Evolutionary conservation across 1,140 invertebrate genomes (phyloP).

Genomic region (Zaprionus ghesquierei): DNA sequence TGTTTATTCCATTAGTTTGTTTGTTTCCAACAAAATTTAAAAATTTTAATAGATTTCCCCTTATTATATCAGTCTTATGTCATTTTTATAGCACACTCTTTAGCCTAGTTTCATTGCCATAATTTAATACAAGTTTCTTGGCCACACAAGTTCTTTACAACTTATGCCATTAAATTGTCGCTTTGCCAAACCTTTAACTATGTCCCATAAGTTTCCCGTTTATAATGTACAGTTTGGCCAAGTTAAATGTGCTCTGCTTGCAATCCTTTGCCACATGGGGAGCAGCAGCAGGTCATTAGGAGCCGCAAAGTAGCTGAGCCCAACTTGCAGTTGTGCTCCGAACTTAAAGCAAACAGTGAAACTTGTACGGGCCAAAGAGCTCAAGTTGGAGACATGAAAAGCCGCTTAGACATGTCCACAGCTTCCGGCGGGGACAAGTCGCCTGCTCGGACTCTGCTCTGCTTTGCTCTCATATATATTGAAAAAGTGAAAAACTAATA

Average conservation of each 20-base stretch:
- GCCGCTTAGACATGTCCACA: slow-evolving; percentile 68
- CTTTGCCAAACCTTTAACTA: too few species aligned
- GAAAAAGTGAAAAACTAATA: slow-evolving; percentile 62
- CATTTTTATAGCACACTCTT: not conserved
- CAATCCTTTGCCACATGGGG: slow-evolving; percentile 23
- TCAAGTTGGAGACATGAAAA: slow-evolving; percentile 54
- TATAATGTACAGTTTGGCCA: not conserved
- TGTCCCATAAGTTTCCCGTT: not conserved
- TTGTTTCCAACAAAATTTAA: too few species aligned
- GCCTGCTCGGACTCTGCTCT: too few species aligned
- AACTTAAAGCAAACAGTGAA: slow-evolving; percentile 8
- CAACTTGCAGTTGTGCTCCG: too few species aligned
- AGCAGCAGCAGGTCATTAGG: slow-evolving; percentile 51
- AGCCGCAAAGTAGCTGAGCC: slow-evolving; percentile 31
- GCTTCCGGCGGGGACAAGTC: slow-evolving; percentile 46
- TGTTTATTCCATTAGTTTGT: too few species aligned
- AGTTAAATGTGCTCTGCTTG: slow-evolving; percentile 39
- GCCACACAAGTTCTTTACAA: not conserved
- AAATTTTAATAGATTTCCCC: not conserved
- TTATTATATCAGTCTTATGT: not conserved
- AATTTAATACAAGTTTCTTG: not conserved
- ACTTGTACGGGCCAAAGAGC: slow-evolving; percentile 29
- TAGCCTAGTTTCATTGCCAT: not conserved
- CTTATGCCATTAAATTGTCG: not conserved
- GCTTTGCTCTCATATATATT: slow-evolving; percentile 5